Evolutionary conservation across 2,888 invertebrate species (phyloP), one percentile per base, ranked within the genome.

Genomic region (Notodonta dromedarius): DNA sequence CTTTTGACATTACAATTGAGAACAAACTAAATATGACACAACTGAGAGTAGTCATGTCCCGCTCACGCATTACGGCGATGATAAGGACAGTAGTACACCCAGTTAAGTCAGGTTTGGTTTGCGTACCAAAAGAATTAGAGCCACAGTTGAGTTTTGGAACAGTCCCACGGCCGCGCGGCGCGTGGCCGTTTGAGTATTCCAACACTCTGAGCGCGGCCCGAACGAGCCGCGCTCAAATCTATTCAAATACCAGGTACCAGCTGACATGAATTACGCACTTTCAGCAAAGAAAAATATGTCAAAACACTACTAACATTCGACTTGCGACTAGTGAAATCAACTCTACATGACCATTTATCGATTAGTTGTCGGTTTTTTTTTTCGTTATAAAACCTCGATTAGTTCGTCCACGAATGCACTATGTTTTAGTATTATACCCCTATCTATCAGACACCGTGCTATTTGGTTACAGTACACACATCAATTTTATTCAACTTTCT

Each of bases 211-310:
- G 74, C 65, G 74, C 69, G 67, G 68, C 32, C 40, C 39, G 32
- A 44, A 66, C 63, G 70, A 71, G 62, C 62, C 70, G 60, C 68
- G 65, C 72, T 73, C 71, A 66, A 73, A 68, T 77, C 84, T 88
- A 87, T 86, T 84, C 77, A 84, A 87, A 84, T 80, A 84, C 86
- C 87, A 84, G 85, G 83, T 88, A 89, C 80, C 93, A 93, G 94
- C 94, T 94, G 93, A 91, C 94, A 94, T 92, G 94, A 94, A 92
- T 93, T 89, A 94, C 94, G 93, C 93, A 94, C 94, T 94, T 94
- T 94, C 94, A 94, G 94, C 94, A 94, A 94, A 93, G 94, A 94
- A 94, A 94, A 94, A 93, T 90, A 94, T 93, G 94, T 94, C 94
- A 94, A 94, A 94, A 94, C 94, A 93, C 94, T 94, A 94, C 93